These are phyloP conservation scores for Brachyalestes nurse DNA, from an alignment of 2,797 vertebrate genomes.

Conservation along the genomic window DNA sequence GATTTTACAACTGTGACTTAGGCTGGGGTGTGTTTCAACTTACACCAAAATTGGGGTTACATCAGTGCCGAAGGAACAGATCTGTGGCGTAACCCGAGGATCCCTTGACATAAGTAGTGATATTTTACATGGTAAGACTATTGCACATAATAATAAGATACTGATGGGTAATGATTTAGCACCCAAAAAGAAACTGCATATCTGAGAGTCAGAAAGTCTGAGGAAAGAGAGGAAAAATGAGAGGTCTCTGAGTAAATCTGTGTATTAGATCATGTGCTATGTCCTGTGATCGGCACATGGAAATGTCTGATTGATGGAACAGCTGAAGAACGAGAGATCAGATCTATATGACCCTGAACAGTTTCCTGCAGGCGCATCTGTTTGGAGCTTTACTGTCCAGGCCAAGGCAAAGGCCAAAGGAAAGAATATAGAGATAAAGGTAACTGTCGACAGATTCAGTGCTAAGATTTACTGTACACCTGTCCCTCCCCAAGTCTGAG, in stretches of 20 bases:
- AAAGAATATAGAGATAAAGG: neutral
- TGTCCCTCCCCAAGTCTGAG: neutral
- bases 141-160: too few species aligned
- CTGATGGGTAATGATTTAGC: too few species aligned
- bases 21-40: too few species aligned
- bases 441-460: neutral
- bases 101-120: too few species aligned
- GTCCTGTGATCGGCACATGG: constrained; percentile 33
- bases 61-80: too few species aligned
- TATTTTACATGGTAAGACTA: too few species aligned
- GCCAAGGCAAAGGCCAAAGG: neutral
- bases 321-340: neutral
- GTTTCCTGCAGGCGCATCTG: constrained; percentile 56
- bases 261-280: constrained; percentile 28
- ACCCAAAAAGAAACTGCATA: too few species aligned
- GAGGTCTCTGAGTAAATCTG: constrained; percentile 10
- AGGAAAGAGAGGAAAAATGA: neutral
- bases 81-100: too few species aligned
- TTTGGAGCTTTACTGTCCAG: constrained; percentile 58
- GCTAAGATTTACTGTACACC: neutral
- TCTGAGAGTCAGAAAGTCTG: constrained; percentile 16
- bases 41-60: too few species aligned
- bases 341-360: constrained; percentile 43
- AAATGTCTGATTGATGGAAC: constrained; percentile 45
- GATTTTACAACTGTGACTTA: too few species aligned